Evolutionary conservation across 2,797 vertebrate genomes (phyloP).

Genomic region (Ispidina lecontei): DNA sequence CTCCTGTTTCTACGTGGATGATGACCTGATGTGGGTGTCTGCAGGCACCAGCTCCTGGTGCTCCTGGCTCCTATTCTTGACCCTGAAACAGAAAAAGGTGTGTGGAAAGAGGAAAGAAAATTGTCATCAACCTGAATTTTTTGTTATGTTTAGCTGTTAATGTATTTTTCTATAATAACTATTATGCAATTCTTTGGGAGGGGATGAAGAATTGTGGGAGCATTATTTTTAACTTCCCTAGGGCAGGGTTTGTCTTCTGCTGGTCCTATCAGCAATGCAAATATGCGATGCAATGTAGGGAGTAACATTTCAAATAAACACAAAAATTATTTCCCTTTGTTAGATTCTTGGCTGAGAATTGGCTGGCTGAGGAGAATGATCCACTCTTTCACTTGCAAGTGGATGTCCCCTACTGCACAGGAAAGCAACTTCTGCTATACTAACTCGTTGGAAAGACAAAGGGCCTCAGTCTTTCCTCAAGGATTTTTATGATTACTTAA

Average conservation of each 20-base stretch:
- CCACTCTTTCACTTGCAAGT: neutral
- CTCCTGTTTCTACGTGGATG: fast-evolving
- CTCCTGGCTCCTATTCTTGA: too few species aligned
- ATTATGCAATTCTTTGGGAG: neutral
- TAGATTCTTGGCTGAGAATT: neutral
- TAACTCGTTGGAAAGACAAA: neutral
- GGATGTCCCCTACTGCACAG: neutral
- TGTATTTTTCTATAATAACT: neutral
- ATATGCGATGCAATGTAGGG: neutral
- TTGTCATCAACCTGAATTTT: neutral
- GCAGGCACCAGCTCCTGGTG: neutral
- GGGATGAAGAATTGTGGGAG: neutral
- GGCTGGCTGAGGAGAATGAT: neutral
- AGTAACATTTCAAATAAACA: neutral
- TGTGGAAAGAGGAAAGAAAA: neutral
- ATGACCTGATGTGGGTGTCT: neutral
- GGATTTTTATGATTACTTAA: neutral
- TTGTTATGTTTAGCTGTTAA: neutral
- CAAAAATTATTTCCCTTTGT: neutral
- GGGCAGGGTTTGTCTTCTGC: neutral
- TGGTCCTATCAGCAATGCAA: neutral
- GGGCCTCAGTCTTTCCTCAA: neutral
- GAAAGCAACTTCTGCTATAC: neutral
- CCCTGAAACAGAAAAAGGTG: neutral
- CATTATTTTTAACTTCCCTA: neutral